phyloP scores from a whole-genome alignment of 2,888 invertebrate genomes.

The Odontocerum albicorne region DNA sequence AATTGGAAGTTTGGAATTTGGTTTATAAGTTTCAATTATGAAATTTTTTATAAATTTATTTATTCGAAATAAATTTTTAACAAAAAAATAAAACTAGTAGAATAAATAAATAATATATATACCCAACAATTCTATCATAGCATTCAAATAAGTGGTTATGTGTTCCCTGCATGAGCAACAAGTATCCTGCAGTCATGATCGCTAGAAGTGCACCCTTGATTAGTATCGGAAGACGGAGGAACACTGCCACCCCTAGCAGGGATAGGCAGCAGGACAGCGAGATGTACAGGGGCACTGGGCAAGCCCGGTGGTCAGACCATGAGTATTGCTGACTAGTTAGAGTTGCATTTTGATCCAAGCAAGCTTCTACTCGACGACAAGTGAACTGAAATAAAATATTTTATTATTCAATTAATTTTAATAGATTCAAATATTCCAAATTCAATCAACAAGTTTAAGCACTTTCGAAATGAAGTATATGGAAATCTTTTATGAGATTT shows the following conservation, averaged over 20 bases:
- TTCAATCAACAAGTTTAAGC: no score
- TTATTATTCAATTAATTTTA: no score
- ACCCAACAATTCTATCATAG: slow-evolving; percentile 79
- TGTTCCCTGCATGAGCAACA: slow-evolving; percentile 77
- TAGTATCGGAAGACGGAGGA: slow-evolving; percentile 78
- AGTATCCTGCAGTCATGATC: slow-evolving; percentile 78
- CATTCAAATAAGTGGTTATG: slow-evolving; percentile 79
- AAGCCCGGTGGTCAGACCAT: slow-evolving; percentile 71
- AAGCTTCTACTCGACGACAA: slow-evolving; percentile 45
- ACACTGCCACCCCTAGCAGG: slow-evolving; percentile 82
- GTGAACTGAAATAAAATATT: slow-evolving; percentile 59
- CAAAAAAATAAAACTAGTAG: no score
- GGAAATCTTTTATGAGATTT: no score
- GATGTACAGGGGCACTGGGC: slow-evolving; percentile 85
- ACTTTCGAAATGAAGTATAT: no score
- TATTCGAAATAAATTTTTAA: no score
- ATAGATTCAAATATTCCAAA: no score
- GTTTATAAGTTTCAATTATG: no score
- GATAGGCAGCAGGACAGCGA: slow-evolving; percentile 83
- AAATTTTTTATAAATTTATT: no score
- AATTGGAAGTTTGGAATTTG: no score
- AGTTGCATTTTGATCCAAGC: slow-evolving; percentile 38
- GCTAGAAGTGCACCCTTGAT: slow-evolving; percentile 77
- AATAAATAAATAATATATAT: no score
- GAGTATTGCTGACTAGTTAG: slow-evolving; percentile 47